Evolutionary conservation across 2,888 invertebrate species (phyloP), one percentile per base, ranked within the genome.

Genomic region (Lasius fuliginosus): DNA sequence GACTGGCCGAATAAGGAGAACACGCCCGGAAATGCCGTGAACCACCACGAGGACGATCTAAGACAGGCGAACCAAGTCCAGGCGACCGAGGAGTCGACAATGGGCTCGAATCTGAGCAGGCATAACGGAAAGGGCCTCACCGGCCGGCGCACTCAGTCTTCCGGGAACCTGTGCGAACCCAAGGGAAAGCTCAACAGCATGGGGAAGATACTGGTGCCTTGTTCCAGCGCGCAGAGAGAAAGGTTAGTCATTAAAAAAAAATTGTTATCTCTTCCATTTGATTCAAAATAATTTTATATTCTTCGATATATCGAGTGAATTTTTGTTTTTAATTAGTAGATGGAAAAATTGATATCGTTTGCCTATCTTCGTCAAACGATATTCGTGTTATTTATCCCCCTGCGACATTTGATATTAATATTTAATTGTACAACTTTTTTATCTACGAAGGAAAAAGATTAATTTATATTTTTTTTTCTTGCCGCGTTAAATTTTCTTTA

Each of bases 101-200:
- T 97, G 97, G 97, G 97, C 94, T 97, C 97, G 86, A 97, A 97
- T 96, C 96, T 97, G 93, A 97, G 97, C 96, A 96, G 97, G 88
- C 97, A 97, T 95, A 97, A 97, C 93, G 96, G 96, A 92, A 97
- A 97, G 92, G 95, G 97, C 90, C 96, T 97, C 71, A 96, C 97
- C 83, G 97, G 97, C 86, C 96, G 97, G 86, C 95, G 97, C 88
- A 97, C 97, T 56, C 96, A 97, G 90, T 97, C 97, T 87, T 97
- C 97, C 91, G 97, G 97, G 64, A 97, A 97, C 94, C 96, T 97
- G 62, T 97, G 97, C 95, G 97, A 97, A 95, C 93, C 90, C 84
- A 94, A 94, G 77, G 93, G 93, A 11, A 94, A 93, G 75, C 86
- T 94, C 42, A 94, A 93, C 89, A 94, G 92, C 85, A 93, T 94